Conservation (phyloP, 1,140 invertebrate genomes). For the Ladona fulva region DNA sequence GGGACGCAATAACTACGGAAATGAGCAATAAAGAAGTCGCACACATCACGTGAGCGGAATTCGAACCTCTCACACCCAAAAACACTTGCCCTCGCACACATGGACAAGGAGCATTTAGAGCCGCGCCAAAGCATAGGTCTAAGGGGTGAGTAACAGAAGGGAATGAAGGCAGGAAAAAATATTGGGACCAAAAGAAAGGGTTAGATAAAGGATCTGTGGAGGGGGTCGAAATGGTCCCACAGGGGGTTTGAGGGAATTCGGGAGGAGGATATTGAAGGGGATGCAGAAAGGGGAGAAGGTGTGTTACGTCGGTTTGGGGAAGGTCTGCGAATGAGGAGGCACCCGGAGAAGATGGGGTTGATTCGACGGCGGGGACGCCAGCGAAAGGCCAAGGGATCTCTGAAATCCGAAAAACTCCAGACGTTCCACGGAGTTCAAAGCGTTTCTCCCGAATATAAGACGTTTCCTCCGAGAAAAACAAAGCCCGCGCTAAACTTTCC, state of each 20-base stretch:
- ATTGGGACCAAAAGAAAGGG: neutral
- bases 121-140: neutral
- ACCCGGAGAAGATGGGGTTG: no score
- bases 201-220: neutral
- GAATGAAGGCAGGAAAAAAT: neutral
- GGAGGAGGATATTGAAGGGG: slow-evolving; percentile 14
- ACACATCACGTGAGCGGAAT: neutral
- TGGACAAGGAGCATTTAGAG: neutral
- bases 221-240: neutral
- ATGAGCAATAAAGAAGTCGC: neutral
- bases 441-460: no score
- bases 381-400: no score
- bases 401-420: no score
- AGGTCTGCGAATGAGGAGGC: no score
- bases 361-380: no score
- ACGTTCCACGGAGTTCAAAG: no score
- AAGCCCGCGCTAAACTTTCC: no score
- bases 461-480: no score
- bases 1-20: neutral
- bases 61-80: neutral
- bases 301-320: neutral
- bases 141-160: neutral
- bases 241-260: slow-evolving; percentile 3
- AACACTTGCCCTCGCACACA: neutral
- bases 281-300: slow-evolving; percentile 1